phyloP scores from a whole-genome alignment of 2,113 vertebrate genomes.

The Semicossyphus pulcher region DNA sequence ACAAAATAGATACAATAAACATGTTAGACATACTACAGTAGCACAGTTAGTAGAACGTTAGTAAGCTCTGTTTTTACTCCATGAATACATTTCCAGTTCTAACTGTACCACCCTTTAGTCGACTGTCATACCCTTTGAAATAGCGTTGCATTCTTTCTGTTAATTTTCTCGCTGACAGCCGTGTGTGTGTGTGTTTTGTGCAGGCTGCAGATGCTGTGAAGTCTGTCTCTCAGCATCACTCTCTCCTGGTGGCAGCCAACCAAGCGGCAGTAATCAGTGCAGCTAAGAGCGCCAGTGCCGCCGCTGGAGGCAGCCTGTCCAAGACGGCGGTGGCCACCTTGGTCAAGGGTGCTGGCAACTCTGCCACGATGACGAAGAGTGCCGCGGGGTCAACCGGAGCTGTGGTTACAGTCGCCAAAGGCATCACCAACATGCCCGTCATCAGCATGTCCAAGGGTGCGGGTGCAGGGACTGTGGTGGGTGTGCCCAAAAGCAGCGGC shows the following conservation, averaged over 20 bases:
- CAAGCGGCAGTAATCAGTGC: slow-evolving; percentile 84
- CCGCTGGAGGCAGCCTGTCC: slow-evolving; percentile 58
- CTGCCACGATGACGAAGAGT: slow-evolving; percentile 51
- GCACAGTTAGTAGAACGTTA: too few relatives aligned
- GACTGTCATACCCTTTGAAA: too few relatives aligned
- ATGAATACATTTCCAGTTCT: too few relatives aligned
- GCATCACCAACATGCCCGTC: slow-evolving; percentile 73
- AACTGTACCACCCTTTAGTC: too few relatives aligned
- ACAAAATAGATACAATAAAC: too few relatives aligned
- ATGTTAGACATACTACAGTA: too few relatives aligned
- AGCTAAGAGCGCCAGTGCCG: slow-evolving; percentile 77
- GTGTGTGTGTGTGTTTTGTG: slow-evolving; percentile 11
- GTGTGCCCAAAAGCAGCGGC: slow-evolving; percentile 73
- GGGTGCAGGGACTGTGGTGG: slow-evolving; percentile 56
- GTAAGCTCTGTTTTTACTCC: too few relatives aligned
- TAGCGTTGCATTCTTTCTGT: too few relatives aligned
- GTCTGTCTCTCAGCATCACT: slow-evolving; percentile 74
- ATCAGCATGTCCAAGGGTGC: slow-evolving; percentile 78
- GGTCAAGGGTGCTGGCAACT: slow-evolving; percentile 64
- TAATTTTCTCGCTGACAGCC: slow-evolving; percentile 15
- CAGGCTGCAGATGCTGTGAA: slow-evolving; percentile 72
- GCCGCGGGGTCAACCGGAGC: slow-evolving; percentile 45
- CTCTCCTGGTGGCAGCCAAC: slow-evolving; percentile 82
- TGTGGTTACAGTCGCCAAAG: slow-evolving; percentile 72
- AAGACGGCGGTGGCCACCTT: slow-evolving; percentile 67